phyloP scores from a whole-genome alignment of 2,113 vertebrate species.

The Alosa alosa region DNA sequence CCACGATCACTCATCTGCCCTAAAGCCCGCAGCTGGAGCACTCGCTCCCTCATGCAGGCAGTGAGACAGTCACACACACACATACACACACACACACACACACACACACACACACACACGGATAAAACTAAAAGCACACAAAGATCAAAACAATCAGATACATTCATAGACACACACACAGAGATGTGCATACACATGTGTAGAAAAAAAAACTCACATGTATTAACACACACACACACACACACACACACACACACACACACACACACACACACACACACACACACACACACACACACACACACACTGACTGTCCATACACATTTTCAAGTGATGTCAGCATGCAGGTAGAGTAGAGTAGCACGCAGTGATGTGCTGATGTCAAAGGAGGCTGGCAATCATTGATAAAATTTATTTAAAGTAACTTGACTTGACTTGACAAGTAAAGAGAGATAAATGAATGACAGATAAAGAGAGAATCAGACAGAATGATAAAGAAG shows the following conservation, averaged over 20 bases:
- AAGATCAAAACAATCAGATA: neutral
- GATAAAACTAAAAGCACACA: neutral
- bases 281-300: slow-evolving; percentile 9
- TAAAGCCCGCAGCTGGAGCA: neutral
- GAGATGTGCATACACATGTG: neutral
- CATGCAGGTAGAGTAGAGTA: neutral
- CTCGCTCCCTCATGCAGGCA: neutral
- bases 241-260: neutral
- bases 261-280: neutral
- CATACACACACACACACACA: neutral
- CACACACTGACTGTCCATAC: neutral
- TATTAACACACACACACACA: neutral
- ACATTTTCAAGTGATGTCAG: neutral
- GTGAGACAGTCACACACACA: slow-evolving; percentile 9
- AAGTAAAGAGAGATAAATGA: too few species aligned
- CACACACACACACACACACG: neutral
- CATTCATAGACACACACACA: neutral
- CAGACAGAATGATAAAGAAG: neutral
- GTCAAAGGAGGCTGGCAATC: neutral
- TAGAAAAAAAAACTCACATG: neutral
- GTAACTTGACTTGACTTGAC: too few species aligned
- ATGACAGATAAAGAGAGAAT: neutral
- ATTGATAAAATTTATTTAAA: neutral
- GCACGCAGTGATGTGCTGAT: neutral
- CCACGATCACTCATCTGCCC: slow-evolving; percentile 11